These are phyloP conservation scores for Miltochrista miniata DNA, from an alignment of 2,888 invertebrate species.

Conservation along the genomic window DNA sequence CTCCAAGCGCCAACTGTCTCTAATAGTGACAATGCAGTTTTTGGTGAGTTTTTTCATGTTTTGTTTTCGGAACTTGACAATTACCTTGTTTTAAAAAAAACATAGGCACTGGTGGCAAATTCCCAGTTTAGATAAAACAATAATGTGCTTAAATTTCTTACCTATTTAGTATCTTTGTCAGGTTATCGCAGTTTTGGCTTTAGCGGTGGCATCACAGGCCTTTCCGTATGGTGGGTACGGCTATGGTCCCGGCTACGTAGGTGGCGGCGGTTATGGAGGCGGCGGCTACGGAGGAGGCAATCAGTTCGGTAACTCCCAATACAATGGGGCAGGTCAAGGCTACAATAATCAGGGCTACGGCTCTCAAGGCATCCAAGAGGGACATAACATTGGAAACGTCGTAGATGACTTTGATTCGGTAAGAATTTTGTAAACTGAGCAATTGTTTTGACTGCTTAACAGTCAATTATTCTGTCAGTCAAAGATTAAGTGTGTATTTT, in stretches of 20 bases:
- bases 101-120: no score
- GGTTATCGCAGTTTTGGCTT: conserved; percentile 17
- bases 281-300: conserved; percentile 8
- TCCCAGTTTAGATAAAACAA: no score
- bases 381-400: conserved; percentile 9
- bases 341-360: conserved; percentile 16
- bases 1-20: neutral
- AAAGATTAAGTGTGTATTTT: no score
- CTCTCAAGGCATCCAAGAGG: neutral
- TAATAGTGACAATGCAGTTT: conserved; percentile 2
- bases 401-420: conserved; percentile 16
- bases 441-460: no score
- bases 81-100: no score
- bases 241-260: neutral
- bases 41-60: neutral
- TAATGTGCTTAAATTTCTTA: no score
- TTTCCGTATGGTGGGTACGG: neutral
- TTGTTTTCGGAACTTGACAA: neutral
- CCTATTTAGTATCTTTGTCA: neutral
- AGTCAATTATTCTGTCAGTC: no score
- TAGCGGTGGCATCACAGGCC: conserved; percentile 20
- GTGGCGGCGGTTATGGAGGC: neutral
- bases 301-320: conserved; percentile 14
- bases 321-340: conserved; percentile 7
- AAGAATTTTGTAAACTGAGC: no score